Base-by-base conservation (phyloP, 2,888 invertebrate species). In the Coenonympha arcania region DNA sequence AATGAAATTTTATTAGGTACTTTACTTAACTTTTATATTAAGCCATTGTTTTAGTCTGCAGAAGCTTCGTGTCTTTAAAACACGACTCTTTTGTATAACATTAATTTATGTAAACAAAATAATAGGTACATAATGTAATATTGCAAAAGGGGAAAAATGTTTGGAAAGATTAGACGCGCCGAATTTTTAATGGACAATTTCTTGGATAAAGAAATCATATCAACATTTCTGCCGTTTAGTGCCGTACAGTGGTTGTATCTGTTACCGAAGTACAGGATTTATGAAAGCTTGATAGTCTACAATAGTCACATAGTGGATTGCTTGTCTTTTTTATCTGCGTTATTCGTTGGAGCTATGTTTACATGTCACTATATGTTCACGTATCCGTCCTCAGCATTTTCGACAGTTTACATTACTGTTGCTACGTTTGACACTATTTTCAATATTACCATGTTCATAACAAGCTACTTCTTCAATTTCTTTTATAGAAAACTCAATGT, bases 241-340 rank as follows among this genome's bases (percentile, higher is more conserved):
- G 13, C 9, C 13, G 24, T 44, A n/a, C 48, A 52, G 24, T 34
- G 34, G 16, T 16, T 44, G 4, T 48, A 34, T 18, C 30, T 52
- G n/a, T 16, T 48, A 13, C 52, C 52, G 1, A 52, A 44, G 26
- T 52, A 44, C 4, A 44, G 13, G 16, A 41, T 52, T 16, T 48
- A 41, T 24, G 18, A 48, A 15, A 44, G 15, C 19, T 52, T 48
- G n/a, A 24, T 52, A 6, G 28, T 31, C 5, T 52, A 48, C 8
- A 52, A 48, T n/a, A 44, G 15, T 8, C n/a, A 13, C 13, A n/a
- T 6, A 15, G 30, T 48, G 0, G 34, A 44, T 19, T n/a, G 20
- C 4, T 5, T 26, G 6, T 44, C 52, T 2, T 15, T 15, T 11
- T 11, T 24, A n/a, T n/a, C n/a, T n/a, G n/a, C n/a, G n/a, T n/a